Evolutionary conservation across 2,797 vertebrate genomes (phyloP).

Genomic region (Eulemur mongoz): DNA sequence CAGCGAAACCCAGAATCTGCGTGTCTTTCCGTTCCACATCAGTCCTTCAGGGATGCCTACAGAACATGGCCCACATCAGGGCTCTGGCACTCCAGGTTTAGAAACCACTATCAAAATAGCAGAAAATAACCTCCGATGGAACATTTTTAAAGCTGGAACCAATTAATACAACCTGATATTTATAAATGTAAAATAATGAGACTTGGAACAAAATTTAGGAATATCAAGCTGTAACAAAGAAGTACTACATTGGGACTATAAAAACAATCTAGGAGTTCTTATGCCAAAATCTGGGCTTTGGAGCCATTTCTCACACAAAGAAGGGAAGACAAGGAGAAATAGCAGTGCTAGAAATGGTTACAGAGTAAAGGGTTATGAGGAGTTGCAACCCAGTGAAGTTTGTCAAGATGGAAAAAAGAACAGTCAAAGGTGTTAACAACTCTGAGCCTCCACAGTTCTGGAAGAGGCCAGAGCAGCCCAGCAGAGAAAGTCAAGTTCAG

Average conservation of each 20-base stretch:
- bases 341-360: neutral
- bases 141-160: constrained; percentile 77
- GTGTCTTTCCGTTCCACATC: constrained; percentile 18
- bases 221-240: constrained; percentile 66
- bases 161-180: constrained; percentile 77
- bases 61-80: constrained; percentile 12
- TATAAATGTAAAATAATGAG: constrained; percentile 74
- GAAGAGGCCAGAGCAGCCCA: neutral
- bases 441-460: neutral
- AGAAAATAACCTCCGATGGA: constrained; percentile 62
- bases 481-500: neutral
- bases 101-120: constrained; percentile 70
- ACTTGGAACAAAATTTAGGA: constrained; percentile 68
- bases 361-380: neutral
- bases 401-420: neutral
- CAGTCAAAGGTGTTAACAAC: neutral
- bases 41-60: constrained; percentile 47
- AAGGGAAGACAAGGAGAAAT: constrained; percentile 10
- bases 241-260: constrained; percentile 47
- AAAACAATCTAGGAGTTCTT: constrained; percentile 47
- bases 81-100: neutral
- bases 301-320: constrained; percentile 21
- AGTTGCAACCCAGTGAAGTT: neutral
- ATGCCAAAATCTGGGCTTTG: constrained; percentile 7
- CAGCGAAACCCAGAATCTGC: neutral